Evolutionary conservation across 1,140 invertebrate genomes (phyloP), one percentile per base, ranked within the genome.

Genomic region (Subanguina moxae): DNA sequence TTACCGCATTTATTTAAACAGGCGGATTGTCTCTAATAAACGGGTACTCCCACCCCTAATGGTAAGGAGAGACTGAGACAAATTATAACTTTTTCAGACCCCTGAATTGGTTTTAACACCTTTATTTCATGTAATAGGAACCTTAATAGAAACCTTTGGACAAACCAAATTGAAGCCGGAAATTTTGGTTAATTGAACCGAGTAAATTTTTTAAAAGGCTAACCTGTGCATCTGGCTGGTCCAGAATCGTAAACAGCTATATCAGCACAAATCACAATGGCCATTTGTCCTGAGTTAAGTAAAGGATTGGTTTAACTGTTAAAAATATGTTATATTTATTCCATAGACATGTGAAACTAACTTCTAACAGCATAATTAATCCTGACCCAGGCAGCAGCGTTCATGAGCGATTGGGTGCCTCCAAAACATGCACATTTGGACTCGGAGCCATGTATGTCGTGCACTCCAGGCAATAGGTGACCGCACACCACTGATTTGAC

Each of bases 401-500:
- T 95, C 80, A 98, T 93, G 0, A 99, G 84, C 19, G 95, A 94
- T 32, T 93, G 90, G 0, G 95, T 98, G 15, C 95, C 96, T 28
- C 95, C 95, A 85, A 95, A 99, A 82, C 96, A 99, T 15, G 95
- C 96, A 87, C 98, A 97, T 25, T 92, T 96, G 0, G 90, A 90
- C 82, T 99, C 95, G 52, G 96, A 88, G n/a, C 95, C 96, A 85
- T 97, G 94, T 63, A 99, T 87, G 82, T 96, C 91, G 25, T 45
- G 30, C 68, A 92, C 93, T 7, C 48, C 48, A 77, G 83, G 84
- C 1, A 86, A 85, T 76, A 91, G 89, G 11, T 97, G 84, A 75
- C 94, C 90, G 94, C 98, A 98, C 27, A 99, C 85, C 38, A 94
- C 90, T 13, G 91, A 90, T 84, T 98, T 99, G 0, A 97, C 91